Evolutionary conservation across 2,113 vertebrate species (phyloP).

Genomic region (Taxidea taxus): DNA sequence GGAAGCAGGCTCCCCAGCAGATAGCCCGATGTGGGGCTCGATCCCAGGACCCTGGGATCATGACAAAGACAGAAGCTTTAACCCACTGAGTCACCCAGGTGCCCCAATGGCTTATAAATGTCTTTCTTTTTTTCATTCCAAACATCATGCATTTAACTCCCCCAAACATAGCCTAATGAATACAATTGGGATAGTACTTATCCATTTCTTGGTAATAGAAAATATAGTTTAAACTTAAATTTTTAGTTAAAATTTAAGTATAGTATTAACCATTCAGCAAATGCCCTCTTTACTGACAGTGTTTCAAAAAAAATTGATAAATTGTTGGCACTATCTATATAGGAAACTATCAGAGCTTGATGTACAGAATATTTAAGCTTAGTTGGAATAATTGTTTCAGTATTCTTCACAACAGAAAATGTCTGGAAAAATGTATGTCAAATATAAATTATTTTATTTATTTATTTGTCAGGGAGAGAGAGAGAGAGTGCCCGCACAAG

Average conservation of each 20-base stretch:
- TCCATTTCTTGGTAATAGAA: neutral
- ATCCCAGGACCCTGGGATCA: too few species aligned
- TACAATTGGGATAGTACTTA: neutral
- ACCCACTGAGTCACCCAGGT: too few species aligned
- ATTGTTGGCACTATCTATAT: neutral
- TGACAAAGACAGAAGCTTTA: too few species aligned
- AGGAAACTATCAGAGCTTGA: neutral
- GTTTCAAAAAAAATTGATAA: neutral
- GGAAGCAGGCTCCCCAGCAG: too few species aligned
- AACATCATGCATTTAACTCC: neutral
- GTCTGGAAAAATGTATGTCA: neutral
- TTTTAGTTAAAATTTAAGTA: neutral
- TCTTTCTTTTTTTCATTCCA: neutral
- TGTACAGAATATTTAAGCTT: neutral
- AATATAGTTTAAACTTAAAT: neutral
- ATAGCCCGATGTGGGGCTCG: too few species aligned
- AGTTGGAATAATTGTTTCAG: neutral
- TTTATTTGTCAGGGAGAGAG: neutral
- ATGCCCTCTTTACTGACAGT: neutral
- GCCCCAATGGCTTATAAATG: too few species aligned
- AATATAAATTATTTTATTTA: neutral
- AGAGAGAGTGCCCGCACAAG: neutral
- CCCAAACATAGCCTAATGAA: neutral
- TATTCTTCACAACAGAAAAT: neutral
- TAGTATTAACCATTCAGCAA: neutral